Evolutionary conservation across 2,888 invertebrate genomes (phyloP).

Genomic region (Pharmacophagus antenor): DNA sequence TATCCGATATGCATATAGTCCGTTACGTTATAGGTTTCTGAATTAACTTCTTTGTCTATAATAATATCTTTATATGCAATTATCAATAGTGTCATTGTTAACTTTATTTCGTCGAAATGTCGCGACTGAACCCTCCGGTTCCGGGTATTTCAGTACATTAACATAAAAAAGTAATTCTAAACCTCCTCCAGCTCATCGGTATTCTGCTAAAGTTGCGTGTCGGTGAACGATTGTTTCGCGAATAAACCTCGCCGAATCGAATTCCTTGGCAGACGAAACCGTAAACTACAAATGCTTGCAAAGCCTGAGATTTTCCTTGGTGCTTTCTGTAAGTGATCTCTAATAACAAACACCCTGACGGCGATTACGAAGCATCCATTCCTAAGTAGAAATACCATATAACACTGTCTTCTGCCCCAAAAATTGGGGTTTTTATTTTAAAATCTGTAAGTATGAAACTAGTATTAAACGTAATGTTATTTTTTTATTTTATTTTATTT

Average conservation of each 20-base stretch:
- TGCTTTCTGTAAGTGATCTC: too few species aligned
- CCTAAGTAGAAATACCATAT: too few species aligned
- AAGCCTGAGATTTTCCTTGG: not conserved
- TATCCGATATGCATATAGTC: too few species aligned
- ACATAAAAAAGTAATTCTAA: conserved; percentile 53
- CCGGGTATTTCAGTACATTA: conserved; percentile 44
- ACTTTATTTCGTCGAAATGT: conserved; percentile 26
- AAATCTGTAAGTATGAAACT: not conserved
- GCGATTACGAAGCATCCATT: too few species aligned
- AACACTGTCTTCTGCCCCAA: too few species aligned
- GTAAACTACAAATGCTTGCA: not conserved
- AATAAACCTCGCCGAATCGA: conserved; percentile 38
- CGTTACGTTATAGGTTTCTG: too few species aligned
- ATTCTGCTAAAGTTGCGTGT: conserved; percentile 56
- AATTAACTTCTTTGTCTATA: too few species aligned
- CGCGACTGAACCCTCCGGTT: conserved; percentile 27
- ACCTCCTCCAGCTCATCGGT: conserved; percentile 38
- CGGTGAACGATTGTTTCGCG: conserved; percentile 44
- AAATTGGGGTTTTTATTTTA: too few species aligned
- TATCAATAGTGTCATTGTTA: conserved; percentile 6
- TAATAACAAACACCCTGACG: too few species aligned
- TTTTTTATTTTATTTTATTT: not conserved
- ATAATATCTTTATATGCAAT: too few species aligned
- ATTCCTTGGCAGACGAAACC: conserved; percentile 23
- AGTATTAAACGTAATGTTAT: not conserved